Base-by-base conservation (phyloP, 2,113 vertebrate genomes). In the Nothoprocta perdicaria region DNA sequence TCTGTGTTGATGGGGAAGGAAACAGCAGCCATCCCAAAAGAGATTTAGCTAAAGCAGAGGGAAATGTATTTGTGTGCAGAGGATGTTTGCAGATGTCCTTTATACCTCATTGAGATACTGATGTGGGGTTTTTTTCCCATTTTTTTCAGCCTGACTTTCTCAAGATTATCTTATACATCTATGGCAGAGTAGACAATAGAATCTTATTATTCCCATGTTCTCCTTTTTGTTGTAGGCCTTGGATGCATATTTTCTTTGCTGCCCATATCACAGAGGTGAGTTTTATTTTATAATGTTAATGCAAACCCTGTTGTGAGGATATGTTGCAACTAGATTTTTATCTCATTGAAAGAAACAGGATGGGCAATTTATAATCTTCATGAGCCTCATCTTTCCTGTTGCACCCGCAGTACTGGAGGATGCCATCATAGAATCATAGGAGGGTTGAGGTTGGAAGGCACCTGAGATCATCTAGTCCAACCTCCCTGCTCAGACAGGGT, bases 311-410 rank as follows among this genome's bases (percentile, higher is more conserved):
- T 41, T 84, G 14, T 60, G 52, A 77, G 50, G 46, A 76, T 87
- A 80, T 80, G 79, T 83, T 91, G 91, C 38, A 92, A 82, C 58
- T 80, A 23, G 21, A 45, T 85, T 82, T 80, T 60, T 72, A 89
- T 76, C 84, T 85, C 21, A 72, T 79, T 73, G 33, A 41, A 85
- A 91, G 14, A 91, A 83, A 85, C 11, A 33, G 61, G n/a, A 80
- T 10, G 68, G 45, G 15, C 71, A 7, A 63, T 80, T 83, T 75
- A 19, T 74, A 12, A 63, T 80, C 33, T 71, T 85, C 24, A 21
- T 10, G 6, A 50, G 10, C 14, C 24, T 83, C 52, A 18, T 67
- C 15, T 74, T 77, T 18, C 10, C 45, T 65, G 6, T 73, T 15
- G 3, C 8, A 65, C 52, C 5, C 3, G n/a, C 11, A 80, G 65